These are phyloP conservation scores for Sialis lutaria DNA, from an alignment of 2,888 invertebrate genomes.

Conservation along the genomic window DNA sequence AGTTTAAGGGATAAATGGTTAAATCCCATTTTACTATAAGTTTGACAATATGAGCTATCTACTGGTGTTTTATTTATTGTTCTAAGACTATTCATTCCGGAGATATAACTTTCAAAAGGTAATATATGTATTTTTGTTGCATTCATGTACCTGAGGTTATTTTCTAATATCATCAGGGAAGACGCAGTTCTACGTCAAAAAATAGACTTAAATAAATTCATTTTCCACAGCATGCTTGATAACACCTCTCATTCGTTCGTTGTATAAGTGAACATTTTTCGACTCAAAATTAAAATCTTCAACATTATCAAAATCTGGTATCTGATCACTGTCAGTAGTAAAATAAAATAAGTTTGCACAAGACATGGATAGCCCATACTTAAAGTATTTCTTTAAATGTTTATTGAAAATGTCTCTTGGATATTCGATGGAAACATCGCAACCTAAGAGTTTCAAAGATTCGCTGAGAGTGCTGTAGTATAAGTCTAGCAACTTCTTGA, in stretches of 20 bases:
- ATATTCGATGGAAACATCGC: constrained; percentile 15
- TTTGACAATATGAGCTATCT: too few species aligned
- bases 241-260: neutral
- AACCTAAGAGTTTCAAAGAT: constrained; percentile 13
- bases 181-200: too few species aligned
- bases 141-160: too few species aligned
- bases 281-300: constrained; percentile 9
- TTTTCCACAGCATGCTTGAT: neutral
- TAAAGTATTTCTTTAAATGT: constrained; percentile 16
- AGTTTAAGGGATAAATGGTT: too few species aligned
- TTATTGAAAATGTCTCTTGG: constrained; percentile 14
- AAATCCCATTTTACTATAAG: too few species aligned
- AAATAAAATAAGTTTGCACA: constrained; percentile 14
- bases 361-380: constrained; percentile 15
- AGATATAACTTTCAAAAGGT: too few species aligned
- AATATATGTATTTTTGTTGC: too few species aligned
- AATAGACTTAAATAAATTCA: neutral
- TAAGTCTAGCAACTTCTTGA: constrained; percentile 15
- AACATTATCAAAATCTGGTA: constrained; percentile 10
- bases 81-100: too few species aligned
- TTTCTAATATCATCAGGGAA: too few species aligned
- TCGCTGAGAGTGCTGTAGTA: constrained; percentile 18
- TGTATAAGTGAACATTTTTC: neutral
- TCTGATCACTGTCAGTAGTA: constrained; percentile 11
- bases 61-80: too few species aligned